Base-by-base conservation (phyloP, 2,113 vertebrate species). In the Isurus oxyrinchus region DNA sequence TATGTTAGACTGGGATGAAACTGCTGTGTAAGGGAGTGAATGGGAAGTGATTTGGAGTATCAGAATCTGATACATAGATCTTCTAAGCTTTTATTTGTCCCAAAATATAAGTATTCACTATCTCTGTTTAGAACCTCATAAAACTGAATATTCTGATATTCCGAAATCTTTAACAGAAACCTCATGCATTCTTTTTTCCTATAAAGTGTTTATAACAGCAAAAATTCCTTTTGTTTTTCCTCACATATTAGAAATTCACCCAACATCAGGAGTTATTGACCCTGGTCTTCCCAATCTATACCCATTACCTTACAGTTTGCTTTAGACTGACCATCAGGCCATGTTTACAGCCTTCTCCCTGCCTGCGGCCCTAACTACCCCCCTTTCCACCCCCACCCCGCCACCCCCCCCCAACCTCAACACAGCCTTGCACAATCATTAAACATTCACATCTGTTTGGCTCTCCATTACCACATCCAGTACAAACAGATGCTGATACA, bases 361-460 rank as follows among this genome's bases (percentile, higher is more conserved):
- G 59, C n/a, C 90, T 66, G 59, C 11, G n/a, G 35, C 57, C 13
- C 90, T 16, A 57, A 25, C 88, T 55, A 23, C 5, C 21, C 21
- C 49, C 4, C 0, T 49, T 49, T 49, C 44, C 44, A 49, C 44
- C 44, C 44, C 44, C 44, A 49, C 44, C 1, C 5, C n/a, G 63
- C 35, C 90, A 1, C 13, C 57, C 55, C 27, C 23, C 49, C 49
- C 21, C 5, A n/a, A n/a, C n/a, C n/a, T n/a, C 7, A 27, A 10
- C 27, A 79, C 6, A n/a, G 21, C 13, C 59, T 94, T 94, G 90
- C 59, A 94, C 90, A 63, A 94, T 91, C 59, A 94, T 94, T 94
- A 94, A 94, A 94, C 90, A 94, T 94, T 94, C 35, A 40, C 90
- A 94, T 94, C 90, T 63, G 59, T 94, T 63, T 40, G 59, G 59